Evolutionary conservation across 2,888 invertebrate genomes (phyloP).

Genomic region (Barypeithes pellucidus): DNA sequence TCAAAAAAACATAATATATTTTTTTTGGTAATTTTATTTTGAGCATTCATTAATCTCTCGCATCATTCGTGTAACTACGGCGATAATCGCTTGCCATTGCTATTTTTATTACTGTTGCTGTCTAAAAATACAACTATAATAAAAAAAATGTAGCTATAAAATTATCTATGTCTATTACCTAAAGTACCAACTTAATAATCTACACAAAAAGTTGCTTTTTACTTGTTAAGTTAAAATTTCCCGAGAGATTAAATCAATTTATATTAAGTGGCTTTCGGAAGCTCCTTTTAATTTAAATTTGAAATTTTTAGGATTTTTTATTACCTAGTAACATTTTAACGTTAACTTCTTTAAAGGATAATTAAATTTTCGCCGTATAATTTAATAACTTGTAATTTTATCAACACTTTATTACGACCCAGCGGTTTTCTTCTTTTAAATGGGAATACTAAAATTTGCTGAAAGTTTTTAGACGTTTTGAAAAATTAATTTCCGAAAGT

Average conservation of each 20-base stretch:
- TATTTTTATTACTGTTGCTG: no score
- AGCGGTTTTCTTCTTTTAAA: background rate
- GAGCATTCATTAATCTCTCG: no score
- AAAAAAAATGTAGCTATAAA: no score
- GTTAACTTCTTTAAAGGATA: background rate
- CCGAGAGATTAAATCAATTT: background rate
- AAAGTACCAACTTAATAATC: no score
- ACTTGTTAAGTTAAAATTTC: background rate
- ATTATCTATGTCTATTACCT: no score
- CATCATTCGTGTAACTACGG: no score
- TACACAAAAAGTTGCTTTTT: background rate
- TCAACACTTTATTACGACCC: background rate
- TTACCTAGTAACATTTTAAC: constrained; percentile 1
- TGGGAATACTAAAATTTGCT: background rate
- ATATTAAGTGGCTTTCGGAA: constrained; percentile 1
- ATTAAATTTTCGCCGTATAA: constrained; percentile 4
- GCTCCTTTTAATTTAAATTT: constrained; percentile 6
- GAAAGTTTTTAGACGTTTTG: background rate
- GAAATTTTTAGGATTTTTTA: constrained; percentile 16
- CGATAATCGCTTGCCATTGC: no score
- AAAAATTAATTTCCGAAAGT: no score
- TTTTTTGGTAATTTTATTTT: no score
- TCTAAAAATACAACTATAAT: no score
- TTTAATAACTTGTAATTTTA: constrained; percentile 6
- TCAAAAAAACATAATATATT: no score